These are phyloP conservation scores for Oreochromis niloticus DNA, from an alignment of 2,113 vertebrate species.

Conservation along the genomic window DNA sequence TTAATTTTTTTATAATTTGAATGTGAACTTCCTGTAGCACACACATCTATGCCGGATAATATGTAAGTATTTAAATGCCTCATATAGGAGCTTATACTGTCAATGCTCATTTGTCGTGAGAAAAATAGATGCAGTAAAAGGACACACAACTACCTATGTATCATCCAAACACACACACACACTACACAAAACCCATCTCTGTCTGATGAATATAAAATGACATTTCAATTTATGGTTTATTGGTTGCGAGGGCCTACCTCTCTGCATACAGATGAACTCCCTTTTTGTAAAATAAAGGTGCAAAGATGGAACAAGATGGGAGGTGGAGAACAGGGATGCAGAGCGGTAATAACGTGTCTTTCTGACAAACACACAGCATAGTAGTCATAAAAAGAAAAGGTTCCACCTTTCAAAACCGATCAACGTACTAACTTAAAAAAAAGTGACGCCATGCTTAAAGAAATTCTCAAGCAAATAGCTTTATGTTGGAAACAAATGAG, in stretches of 20 bases:
- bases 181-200: not conserved
- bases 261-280: conserved; percentile 9
- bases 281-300: not conserved
- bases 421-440: not conserved
- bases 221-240: conserved; percentile 32
- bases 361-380: not conserved
- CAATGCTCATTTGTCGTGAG: not conserved
- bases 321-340: not conserved
- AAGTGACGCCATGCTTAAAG: not conserved
- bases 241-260: not conserved
- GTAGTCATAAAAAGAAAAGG: not conserved
- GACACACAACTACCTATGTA: not conserved
- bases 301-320: not conserved
- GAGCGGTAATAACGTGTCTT: not conserved
- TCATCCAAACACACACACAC: not conserved
- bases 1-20: not conserved
- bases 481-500: conserved; percentile 13
- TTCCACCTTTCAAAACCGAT: not conserved
- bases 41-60: not conserved
- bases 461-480: not conserved
- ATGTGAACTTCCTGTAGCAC: not conserved
- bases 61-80: not conserved
- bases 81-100: not conserved
- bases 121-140: not conserved
- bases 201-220: conserved; percentile 26